phyloP scores from a whole-genome alignment of 2,113 vertebrate genomes.

The Mohoua ochrocephala region DNA sequence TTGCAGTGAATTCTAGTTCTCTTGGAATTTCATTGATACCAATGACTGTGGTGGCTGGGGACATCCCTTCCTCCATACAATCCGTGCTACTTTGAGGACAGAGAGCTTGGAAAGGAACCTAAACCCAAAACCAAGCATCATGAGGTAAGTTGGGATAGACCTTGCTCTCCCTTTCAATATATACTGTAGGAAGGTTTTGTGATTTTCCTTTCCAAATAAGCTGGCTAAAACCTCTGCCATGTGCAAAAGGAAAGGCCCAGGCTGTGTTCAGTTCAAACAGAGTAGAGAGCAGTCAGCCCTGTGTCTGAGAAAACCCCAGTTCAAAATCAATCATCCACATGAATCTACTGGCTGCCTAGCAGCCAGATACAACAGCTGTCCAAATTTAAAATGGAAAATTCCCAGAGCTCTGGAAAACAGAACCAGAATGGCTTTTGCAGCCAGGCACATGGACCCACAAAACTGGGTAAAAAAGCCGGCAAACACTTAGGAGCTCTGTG shows the following conservation, averaged over 20 bases:
- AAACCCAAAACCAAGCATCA: neutral
- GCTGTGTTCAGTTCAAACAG: slow-evolving; percentile 2
- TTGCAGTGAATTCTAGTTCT: neutral
- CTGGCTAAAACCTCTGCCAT: neutral
- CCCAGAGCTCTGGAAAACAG: neutral
- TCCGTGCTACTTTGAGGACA: rapidly evolving
- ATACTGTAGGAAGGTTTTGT: neutral
- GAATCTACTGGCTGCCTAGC: slow-evolving; percentile 19
- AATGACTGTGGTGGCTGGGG: rapidly evolving
- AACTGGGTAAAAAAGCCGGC: neutral
- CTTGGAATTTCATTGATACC: neutral
- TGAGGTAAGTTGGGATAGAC: neutral
- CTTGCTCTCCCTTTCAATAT: neutral
- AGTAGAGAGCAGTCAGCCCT: neutral
- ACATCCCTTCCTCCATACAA: neutral
- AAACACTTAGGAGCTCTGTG: neutral
- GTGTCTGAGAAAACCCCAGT: neutral
- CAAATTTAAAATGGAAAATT: neutral
- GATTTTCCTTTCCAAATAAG: neutral
- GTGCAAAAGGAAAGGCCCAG: neutral
- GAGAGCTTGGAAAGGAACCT: neutral
- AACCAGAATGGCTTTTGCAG: neutral
- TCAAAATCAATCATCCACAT: neutral
- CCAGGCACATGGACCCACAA: rapidly evolving
- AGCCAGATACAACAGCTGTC: neutral